A percentile compares a stretch with the other conserved stretches of the same genome.
Conservation (phyloP, 2,797 vertebrate genomes). For the Pseudomugil gertrudae region DNA sequence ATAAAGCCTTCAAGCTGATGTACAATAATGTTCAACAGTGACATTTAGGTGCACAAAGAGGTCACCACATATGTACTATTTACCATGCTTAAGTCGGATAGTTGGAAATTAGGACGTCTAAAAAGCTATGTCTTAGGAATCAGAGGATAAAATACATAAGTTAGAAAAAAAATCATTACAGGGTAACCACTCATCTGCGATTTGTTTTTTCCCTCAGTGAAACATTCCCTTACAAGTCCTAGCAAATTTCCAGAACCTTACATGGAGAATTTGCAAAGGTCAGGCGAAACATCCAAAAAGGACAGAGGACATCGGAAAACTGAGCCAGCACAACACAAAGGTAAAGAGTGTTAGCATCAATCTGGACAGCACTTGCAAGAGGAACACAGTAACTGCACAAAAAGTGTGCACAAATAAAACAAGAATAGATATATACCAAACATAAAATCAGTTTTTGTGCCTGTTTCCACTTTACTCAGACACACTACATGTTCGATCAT, state of each 20-base stretch:
- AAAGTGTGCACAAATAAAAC: background rate
- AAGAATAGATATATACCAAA: background rate
- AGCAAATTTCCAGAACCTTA: slow-evolving; percentile 87
- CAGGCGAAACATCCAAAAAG: slow-evolving; percentile 86
- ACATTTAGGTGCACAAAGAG: background rate
- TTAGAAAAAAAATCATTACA: background rate
- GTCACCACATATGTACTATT: background rate
- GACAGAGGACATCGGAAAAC: slow-evolving; percentile 84
- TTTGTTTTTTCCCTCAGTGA: slow-evolving; percentile 77
- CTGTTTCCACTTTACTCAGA: slow-evolving; percentile 60
- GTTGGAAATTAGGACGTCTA: background rate
- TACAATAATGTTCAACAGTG: background rate
- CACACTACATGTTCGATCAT: slow-evolving; percentile 64
- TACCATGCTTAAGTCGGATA: background rate
- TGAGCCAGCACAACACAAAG: slow-evolving; percentile 83
- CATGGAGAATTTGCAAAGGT: slow-evolving; percentile 87
- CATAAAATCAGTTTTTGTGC: background rate
- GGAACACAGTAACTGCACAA: background rate
- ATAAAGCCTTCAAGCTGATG: background rate
- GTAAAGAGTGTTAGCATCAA: slow-evolving; percentile 46
- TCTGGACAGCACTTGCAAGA: background rate
- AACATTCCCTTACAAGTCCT: slow-evolving; percentile 83
- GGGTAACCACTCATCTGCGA: slow-evolving; percentile 5
- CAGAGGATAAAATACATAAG: background rate
- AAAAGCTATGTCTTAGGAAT: background rate